These are phyloP conservation scores for Drosophila cardini DNA, from an alignment of 1,140 invertebrate genomes.

Conservation along the genomic window DNA sequence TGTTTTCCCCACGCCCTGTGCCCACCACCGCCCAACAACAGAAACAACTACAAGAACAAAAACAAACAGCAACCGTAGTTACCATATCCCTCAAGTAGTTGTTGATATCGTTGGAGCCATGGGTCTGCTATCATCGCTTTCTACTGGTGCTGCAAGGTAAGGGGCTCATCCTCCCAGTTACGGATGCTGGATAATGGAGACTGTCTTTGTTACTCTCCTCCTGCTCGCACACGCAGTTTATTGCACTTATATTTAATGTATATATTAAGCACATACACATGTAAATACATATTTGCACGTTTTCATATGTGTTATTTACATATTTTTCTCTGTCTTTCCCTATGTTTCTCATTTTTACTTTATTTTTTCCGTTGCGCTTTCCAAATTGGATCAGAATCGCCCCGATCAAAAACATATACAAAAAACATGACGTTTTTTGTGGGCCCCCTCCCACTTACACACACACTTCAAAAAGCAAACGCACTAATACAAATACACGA, in stretches of 20 bases:
- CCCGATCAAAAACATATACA: conserved; percentile 23
- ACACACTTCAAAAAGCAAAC: background rate
- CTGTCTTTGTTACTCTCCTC: conserved; percentile 27
- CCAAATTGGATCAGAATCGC: conserved; percentile 50
- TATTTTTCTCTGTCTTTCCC: conserved; percentile 26
- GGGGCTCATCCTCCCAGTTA: conserved; percentile 25
- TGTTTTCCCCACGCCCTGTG: conserved; percentile 40
- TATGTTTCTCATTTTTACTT: conserved; percentile 8
- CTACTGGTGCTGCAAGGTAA: conserved; percentile 50
- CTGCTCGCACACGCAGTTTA: conserved; percentile 41
- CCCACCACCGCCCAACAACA: conserved; percentile 41
- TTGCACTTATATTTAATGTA: conserved; percentile 43
- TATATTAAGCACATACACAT: conserved; percentile 25
- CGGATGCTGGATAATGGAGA: conserved; percentile 21
- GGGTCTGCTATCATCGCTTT: conserved; percentile 34
- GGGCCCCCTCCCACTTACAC: conserved; percentile 21
- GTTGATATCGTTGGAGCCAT: conserved; percentile 44
- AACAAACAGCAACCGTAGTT: conserved; percentile 28
- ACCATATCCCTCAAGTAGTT: conserved; percentile 40
- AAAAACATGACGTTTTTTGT: conserved; percentile 38
- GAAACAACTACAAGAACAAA: conserved; percentile 16
- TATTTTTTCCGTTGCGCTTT: conserved; percentile 21
- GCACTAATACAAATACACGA: conserved; percentile 7
- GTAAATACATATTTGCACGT: background rate
- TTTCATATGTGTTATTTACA: conserved; percentile 30